phyloP scores from a whole-genome alignment of 2,888 invertebrate species.

The Andrena flavipes region DNA sequence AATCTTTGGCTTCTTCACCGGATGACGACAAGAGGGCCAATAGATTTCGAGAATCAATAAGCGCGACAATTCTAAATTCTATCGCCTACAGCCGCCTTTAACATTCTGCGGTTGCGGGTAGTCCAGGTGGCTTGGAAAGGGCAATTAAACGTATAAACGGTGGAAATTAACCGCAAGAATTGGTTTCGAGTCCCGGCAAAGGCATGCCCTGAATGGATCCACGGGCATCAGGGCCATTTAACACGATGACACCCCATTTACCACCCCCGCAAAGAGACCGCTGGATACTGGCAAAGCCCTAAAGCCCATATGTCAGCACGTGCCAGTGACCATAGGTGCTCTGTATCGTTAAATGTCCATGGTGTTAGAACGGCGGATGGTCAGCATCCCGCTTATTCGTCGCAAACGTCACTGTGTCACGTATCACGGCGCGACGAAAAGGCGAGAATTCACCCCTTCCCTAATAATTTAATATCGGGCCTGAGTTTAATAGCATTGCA shows the following conservation, averaged over 20 bases:
- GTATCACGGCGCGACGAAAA: slow-evolving; percentile 12
- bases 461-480: no score
- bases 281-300: slow-evolving; percentile 68
- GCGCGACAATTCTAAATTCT: slow-evolving; percentile 19
- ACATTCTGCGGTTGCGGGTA: slow-evolving; percentile 36
- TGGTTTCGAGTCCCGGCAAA: slow-evolving; percentile 59
- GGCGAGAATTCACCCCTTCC: slow-evolving; percentile 8
- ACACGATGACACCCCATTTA: slow-evolving; percentile 78
- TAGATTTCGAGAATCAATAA: slow-evolving; percentile 18
- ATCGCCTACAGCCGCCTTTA: slow-evolving; percentile 45
- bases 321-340: slow-evolving; percentile 58
- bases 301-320: slow-evolving; percentile 77
- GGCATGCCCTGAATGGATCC: slow-evolving; percentile 68
- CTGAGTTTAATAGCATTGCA: no score
- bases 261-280: slow-evolving; percentile 77
- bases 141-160: slow-evolving; percentile 81
- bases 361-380: slow-evolving; percentile 25
- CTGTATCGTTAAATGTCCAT: slow-evolving; percentile 51
- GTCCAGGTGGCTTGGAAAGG: slow-evolving; percentile 75
- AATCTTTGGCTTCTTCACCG: no score
- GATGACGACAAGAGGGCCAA: background rate
- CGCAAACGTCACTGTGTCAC: slow-evolving; percentile 40
- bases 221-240: slow-evolving; percentile 76
- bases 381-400: slow-evolving; percentile 36
- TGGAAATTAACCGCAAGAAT: slow-evolving; percentile 80